These are phyloP conservation scores for Conopomorpha cramerella DNA, from an alignment of 1,140 invertebrate genomes.

Conservation along the genomic window DNA sequence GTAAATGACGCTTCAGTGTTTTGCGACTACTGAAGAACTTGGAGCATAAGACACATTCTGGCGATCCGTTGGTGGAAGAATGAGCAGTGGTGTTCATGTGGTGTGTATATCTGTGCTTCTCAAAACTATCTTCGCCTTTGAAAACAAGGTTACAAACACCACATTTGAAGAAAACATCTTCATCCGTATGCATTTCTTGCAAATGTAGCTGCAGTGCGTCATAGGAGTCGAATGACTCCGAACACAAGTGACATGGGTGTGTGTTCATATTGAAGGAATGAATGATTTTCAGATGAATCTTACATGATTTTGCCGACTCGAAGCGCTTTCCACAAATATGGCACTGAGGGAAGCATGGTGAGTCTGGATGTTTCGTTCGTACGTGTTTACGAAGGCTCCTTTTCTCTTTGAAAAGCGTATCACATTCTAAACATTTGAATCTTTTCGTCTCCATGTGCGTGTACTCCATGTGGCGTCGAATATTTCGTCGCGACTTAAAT, in stretches of 20 bases:
- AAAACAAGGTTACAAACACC: constrained; percentile 31
- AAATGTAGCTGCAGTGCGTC: constrained; percentile 24
- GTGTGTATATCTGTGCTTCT: constrained; percentile 18
- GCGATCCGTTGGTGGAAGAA: constrained; percentile 13
- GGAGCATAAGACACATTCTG: constrained; percentile 30
- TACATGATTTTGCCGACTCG: constrained; percentile 40
- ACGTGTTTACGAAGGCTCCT: constrained; percentile 35
- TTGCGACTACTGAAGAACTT: constrained; percentile 42
- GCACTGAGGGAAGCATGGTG: constrained; percentile 26
- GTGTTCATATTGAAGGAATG: constrained; percentile 36
- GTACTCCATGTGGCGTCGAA: constrained; percentile 28
- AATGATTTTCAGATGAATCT: constrained; percentile 31
- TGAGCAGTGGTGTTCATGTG: constrained; percentile 9
- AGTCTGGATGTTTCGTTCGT: constrained; percentile 27
- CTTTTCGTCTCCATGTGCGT: constrained; percentile 29
- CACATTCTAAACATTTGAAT: constrained; percentile 37
- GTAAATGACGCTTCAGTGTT: constrained; percentile 34
- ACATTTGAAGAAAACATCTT: constrained; percentile 35
- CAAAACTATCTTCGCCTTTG: constrained; percentile 28
- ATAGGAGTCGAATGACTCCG: constrained; percentile 20
- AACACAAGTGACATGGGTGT: constrained; percentile 26
- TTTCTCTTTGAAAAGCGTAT: constrained; percentile 36
- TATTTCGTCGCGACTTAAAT: constrained; percentile 32
- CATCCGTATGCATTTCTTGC: constrained; percentile 23
- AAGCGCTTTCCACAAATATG: constrained; percentile 35